Conservation (phyloP, 2,888 invertebrate species). For the Loripinus fragilis region DNA sequence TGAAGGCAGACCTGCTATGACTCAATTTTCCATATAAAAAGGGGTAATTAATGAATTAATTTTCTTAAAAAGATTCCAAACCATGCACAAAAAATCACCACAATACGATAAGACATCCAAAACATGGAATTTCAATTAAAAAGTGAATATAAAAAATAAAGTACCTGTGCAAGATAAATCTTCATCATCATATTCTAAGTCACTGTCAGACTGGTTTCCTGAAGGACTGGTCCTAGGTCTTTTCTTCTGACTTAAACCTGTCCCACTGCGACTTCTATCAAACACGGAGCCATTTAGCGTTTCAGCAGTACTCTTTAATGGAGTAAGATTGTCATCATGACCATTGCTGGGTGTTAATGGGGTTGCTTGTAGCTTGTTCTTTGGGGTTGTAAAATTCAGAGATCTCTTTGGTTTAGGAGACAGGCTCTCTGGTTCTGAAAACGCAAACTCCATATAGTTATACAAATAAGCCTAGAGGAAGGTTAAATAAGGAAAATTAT, state of each 20-base stretch:
- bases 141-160: too few relatives aligned
- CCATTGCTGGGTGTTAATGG: conserved; percentile 13
- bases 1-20: too few relatives aligned
- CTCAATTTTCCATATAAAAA: too few relatives aligned
- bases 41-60: too few relatives aligned
- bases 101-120: too few relatives aligned
- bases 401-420: conserved; percentile 69
- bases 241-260: conserved; percentile 42
- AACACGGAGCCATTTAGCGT: conserved; percentile 38
- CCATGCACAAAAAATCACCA: too few relatives aligned
- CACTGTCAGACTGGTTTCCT: conserved; percentile 47
- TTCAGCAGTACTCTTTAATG: conserved; percentile 50
- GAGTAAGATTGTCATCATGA: conserved; percentile 21
- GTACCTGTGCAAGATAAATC: conserved; percentile 45
- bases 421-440: conserved; percentile 45
- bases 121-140: too few relatives aligned
- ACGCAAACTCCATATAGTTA: too few relatives aligned
- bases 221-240: conserved; percentile 39
- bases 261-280: conserved; percentile 14
- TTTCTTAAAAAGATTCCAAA: too few relatives aligned
- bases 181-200: conserved; percentile 58
- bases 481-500: too few relatives aligned
- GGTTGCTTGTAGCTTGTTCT: conserved; percentile 38
- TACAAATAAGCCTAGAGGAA: too few relatives aligned
- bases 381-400: conserved; percentile 69